phyloP scores from a whole-genome alignment of 2,113 vertebrate genomes.

The Equus quagga region DNA sequence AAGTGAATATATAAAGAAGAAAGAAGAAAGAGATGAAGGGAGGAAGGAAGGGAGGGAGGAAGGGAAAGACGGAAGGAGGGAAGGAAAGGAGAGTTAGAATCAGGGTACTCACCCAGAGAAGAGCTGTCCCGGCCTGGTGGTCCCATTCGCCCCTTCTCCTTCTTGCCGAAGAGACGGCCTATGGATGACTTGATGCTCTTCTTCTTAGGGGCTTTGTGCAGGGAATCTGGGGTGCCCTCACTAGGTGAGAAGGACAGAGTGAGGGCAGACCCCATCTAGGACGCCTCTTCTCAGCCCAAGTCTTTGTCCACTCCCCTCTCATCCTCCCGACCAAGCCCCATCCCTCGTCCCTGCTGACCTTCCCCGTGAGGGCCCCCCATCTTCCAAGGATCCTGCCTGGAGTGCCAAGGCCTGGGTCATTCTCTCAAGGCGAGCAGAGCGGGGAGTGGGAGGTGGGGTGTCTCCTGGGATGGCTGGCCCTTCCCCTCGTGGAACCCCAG shows the following conservation, averaged over 20 bases:
- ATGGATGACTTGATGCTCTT: conserved; percentile 98
- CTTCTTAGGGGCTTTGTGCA: conserved; percentile 96
- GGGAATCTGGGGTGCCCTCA: conserved; percentile 91
- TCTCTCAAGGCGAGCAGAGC: conserved; percentile 92
- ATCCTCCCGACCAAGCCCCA: neutral
- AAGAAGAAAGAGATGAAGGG: neutral
- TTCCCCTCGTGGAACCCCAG: conserved; percentile 85
- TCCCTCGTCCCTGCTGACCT: conserved; percentile 85
- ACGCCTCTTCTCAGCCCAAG: neutral
- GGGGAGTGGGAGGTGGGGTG: conserved; percentile 92
- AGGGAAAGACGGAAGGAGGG: neutral
- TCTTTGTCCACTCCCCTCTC: neutral
- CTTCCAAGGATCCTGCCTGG: conserved; percentile 91
- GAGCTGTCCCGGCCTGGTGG: conserved; percentile 91
- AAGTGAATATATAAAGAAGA: neutral
- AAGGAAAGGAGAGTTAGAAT: neutral
- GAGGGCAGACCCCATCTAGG: neutral
- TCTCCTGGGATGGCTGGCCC: conserved; percentile 92
- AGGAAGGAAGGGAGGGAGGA: neutral
- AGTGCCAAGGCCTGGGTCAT: conserved; percentile 93
- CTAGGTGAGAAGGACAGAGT: conserved; percentile 44
- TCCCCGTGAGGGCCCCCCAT: conserved; percentile 90
- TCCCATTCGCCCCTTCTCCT: conserved; percentile 94
- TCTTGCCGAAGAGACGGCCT: conserved; percentile 95
- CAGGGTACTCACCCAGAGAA: conserved; percentile 88